phyloP scores from a whole-genome alignment of 2,113 vertebrate genomes.

The Poicephalus gulielmi region DNA sequence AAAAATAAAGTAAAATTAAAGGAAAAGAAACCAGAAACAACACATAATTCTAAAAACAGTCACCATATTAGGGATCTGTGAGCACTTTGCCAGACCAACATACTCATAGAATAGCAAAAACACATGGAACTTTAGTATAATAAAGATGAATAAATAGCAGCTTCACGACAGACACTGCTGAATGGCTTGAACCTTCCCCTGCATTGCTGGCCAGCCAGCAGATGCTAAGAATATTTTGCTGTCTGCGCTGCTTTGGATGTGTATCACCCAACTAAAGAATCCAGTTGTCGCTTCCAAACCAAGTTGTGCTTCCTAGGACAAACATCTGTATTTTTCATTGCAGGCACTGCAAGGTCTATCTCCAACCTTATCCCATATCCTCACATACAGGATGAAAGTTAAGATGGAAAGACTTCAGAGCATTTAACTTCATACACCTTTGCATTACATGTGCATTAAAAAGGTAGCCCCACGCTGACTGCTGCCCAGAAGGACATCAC shows the following conservation, averaged over 20 bases:
- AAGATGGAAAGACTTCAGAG: neutral
- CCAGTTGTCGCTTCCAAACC: neutral
- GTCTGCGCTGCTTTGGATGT: neutral
- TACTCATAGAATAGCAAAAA: slow-evolving; percentile 46
- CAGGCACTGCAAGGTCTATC: neutral
- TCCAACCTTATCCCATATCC: neutral
- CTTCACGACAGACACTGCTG: slow-evolving; percentile 22
- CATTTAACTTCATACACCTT: neutral
- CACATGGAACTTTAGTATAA: slow-evolving; percentile 50
- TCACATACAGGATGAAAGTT: neutral
- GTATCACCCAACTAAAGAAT: neutral
- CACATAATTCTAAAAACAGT: slow-evolving; percentile 59
- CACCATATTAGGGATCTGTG: slow-evolving; percentile 35
- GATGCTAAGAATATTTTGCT: slow-evolving; percentile 12
- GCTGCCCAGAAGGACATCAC: neutral
- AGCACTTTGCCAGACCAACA: slow-evolving; percentile 40
- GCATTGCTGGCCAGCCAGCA: neutral
- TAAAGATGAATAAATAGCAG: slow-evolving; percentile 49
- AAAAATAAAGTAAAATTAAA: slow-evolving; percentile 12
- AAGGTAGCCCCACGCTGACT: neutral
- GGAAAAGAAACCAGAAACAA: slow-evolving; percentile 50
- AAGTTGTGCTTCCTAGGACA: neutral
- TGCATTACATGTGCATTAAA: fast-evolving
- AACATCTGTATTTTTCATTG: neutral
- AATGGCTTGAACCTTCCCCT: slow-evolving; percentile 23